Conservation (phyloP, 2,888 invertebrate genomes). For the Xestia sexstrigata region DNA sequence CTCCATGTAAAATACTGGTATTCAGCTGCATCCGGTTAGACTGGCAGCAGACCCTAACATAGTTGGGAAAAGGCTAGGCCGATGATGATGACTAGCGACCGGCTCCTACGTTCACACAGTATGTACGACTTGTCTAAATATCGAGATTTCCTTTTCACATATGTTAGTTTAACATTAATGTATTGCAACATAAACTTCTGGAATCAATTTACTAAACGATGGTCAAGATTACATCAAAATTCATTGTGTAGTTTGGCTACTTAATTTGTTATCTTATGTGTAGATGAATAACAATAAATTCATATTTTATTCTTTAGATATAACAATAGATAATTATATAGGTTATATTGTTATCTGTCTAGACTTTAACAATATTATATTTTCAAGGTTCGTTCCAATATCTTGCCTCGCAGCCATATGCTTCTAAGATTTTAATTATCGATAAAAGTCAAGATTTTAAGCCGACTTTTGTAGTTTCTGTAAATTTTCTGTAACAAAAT, state of each 20-base stretch:
- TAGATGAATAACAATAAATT: neutral
- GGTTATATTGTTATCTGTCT: neutral
- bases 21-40: too few relatives aligned
- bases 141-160: neutral
- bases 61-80: too few relatives aligned
- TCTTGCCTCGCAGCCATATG: conserved; percentile 1
- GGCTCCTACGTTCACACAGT: too few relatives aligned
- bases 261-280: neutral
- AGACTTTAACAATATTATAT: neutral
- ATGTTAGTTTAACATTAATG: neutral
- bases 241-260: neutral
- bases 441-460: conserved; percentile 41
- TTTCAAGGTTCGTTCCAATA: neutral
- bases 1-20: too few relatives aligned
- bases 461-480: conserved; percentile 16
- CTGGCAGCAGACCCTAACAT: too few relatives aligned
- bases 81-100: too few relatives aligned
- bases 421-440: conserved; percentile 52
- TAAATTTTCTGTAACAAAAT: conserved; percentile 29
- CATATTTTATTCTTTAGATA: neutral
- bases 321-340: neutral
- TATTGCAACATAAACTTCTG: neutral
- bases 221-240: neutral
- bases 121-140: neutral
- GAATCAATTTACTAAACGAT: neutral